Evolutionary conservation across 2,113 vertebrate species (phyloP), one percentile per base, ranked within the genome.

Genomic region (Eira barbara): DNA sequence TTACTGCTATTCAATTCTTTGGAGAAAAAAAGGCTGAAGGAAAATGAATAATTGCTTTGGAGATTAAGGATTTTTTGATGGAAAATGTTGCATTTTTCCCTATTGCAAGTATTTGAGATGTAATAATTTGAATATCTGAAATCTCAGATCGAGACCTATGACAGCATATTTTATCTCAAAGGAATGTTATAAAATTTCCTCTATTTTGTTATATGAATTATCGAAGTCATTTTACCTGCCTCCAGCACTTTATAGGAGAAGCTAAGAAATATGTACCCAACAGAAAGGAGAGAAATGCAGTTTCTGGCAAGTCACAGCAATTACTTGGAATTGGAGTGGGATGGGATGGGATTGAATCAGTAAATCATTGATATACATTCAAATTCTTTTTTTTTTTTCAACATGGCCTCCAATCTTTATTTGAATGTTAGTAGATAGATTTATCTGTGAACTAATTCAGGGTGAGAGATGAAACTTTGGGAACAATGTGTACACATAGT

Each of bases 1-100:
- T 36, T 83, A 55, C 55, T 76, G 20, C 49, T 84, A n/a, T 85
- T 89, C 13, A 88, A 13, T 39, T 97, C 17, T 96, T 92, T 93
- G 31, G n/a, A 4, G 42, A 14, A 23, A 31, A 59, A n/a, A 79
- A 34, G 2, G 0, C 42, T 76, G 42, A 96, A 82, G 15, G 4
- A 85, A 97, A 87, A 79, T 79, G 12, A 92, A 95, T 85, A 88
- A 92, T 71, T 80, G 15, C 59, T 87, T 89, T 92, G 39, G 4
- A 88, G 6, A 76, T 73, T 73, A 86, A 89, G 13, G n/a, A n/a
- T 34, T 89, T 85, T 93, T 85, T n/a, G 39, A 29, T 79, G 55
- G 17, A 80, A 90, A 83, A 96, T 55, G 31, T 57, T 94, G 4
- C 29, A 67, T 92, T 73, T 61, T 15, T 82, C 12, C n/a, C 14